A percentile compares a stretch with the other conserved stretches of the same genome.
phyloP scores from a whole-genome alignment of 1,140 invertebrate species.

The Macrobrachium nipponense region DNA sequence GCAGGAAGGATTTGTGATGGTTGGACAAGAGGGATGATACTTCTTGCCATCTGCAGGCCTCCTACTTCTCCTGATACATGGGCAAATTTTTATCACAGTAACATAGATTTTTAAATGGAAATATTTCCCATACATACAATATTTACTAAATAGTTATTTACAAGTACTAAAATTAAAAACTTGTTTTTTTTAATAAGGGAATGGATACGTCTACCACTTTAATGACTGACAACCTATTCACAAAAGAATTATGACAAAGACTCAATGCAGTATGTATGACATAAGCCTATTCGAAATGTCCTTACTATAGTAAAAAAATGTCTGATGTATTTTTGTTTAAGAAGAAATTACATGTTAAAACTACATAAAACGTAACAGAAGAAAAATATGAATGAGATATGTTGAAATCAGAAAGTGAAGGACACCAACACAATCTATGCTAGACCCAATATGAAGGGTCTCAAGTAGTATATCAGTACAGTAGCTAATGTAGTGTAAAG shows the following conservation, averaged over 20 bases:
- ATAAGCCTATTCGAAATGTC: too few species aligned
- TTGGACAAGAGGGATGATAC: background rate
- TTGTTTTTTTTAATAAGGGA: background rate
- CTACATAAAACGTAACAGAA: background rate
- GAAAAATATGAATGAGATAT: background rate
- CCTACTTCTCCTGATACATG: slow-evolving; percentile 11
- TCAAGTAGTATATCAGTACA: slow-evolving; percentile 4
- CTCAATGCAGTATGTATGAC: too few species aligned
- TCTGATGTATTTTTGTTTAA: background rate
- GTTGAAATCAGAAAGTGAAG: slow-evolving; percentile 14
- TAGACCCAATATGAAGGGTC: background rate
- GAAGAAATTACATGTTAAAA: background rate
- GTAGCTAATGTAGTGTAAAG: background rate
- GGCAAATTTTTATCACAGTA: slow-evolving; percentile 34
- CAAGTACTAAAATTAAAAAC: slow-evolving; percentile 16
- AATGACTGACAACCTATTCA: slow-evolving; percentile 13
- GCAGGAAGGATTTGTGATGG: background rate
- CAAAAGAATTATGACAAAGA: background rate
- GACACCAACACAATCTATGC: slow-evolving; percentile 19
- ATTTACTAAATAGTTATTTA: slow-evolving; percentile 2
- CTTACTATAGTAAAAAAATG: too few species aligned
- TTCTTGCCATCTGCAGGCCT: background rate
- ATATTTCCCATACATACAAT: slow-evolving; percentile 12
- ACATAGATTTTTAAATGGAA: slow-evolving; percentile 16
- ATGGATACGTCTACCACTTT: slow-evolving; percentile 11